phyloP scores from a whole-genome alignment of 2,888 invertebrate genomes.

The Dione juno region DNA sequence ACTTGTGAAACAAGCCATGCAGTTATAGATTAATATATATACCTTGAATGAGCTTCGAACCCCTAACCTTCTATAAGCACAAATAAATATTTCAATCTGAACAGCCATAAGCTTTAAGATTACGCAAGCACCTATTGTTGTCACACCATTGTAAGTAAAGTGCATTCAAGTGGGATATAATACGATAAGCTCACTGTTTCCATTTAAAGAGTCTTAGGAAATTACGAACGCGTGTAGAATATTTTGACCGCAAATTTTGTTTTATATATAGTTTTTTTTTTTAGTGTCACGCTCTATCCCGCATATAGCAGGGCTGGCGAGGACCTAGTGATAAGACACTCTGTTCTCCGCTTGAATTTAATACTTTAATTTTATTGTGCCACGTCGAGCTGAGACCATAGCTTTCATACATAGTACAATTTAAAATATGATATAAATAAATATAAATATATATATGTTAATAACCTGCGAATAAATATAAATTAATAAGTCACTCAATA shows the following conservation, averaged over 20 bases:
- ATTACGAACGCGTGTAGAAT: conserved; percentile 9
- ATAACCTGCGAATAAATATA: no score
- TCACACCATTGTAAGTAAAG: conserved; percentile 40
- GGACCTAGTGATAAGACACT: no score
- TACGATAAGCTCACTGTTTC: conserved; percentile 57
- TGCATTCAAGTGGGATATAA: conserved; percentile 60
- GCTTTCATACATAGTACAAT: no score
- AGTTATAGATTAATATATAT: background rate
- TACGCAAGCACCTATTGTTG: conserved; percentile 42
- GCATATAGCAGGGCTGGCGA: no score
- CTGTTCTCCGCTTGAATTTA: no score
- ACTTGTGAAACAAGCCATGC: no score
- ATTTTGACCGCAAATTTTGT: conserved; percentile 15
- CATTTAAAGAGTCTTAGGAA: conserved; percentile 39
- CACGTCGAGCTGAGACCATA: no score
- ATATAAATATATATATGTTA: no score
- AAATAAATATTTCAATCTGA: conserved; percentile 28
- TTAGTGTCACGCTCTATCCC: no score
- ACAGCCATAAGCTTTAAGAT: conserved; percentile 29
- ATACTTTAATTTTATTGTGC: no score
- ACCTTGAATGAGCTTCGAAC: background rate
- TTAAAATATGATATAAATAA: no score
- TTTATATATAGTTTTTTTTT: background rate
- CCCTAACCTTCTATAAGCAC: background rate
- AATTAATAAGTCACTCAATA: background rate